Evolutionary conservation across 2,888 invertebrate species (phyloP).

Genomic region (Seira musarum): DNA sequence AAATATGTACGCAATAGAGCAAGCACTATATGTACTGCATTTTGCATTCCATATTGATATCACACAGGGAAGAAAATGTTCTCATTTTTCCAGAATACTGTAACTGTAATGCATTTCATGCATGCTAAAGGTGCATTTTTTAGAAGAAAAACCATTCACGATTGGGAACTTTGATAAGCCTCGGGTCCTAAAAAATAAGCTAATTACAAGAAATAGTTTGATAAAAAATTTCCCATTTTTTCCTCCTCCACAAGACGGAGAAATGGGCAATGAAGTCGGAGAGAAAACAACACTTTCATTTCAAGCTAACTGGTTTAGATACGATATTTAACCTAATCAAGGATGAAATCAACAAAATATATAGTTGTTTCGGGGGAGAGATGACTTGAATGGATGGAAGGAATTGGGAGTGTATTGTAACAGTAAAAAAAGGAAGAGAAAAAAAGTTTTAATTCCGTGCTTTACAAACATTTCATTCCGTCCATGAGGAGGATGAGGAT

Average conservation of each 20-base stretch:
- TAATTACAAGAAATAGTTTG: slow-evolving; percentile 16
- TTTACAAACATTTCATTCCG: slow-evolving; percentile 17
- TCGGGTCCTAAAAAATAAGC: slow-evolving; percentile 22
- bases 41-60: neutral
- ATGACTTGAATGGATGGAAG: neutral
- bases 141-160: neutral
- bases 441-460: slow-evolving; percentile 25
- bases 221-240: neutral
- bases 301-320: slow-evolving; percentile 10
- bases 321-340: slow-evolving; percentile 14
- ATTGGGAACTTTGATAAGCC: slow-evolving; percentile 12
- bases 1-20: no score
- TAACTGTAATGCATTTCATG: slow-evolving; percentile 42
- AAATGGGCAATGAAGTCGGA: neutral
- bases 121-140: slow-evolving; percentile 44
- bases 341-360: slow-evolving; percentile 16
- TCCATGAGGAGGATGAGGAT: neutral
- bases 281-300: neutral
- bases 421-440: no score
- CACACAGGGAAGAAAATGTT: neutral
- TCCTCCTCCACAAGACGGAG: neutral
- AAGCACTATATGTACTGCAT: neutral
- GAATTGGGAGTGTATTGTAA: no score
- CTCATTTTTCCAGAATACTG: neutral
- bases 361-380: slow-evolving; percentile 14